Conservation (phyloP, 2,113 vertebrate species). For the Rana temporaria region DNA sequence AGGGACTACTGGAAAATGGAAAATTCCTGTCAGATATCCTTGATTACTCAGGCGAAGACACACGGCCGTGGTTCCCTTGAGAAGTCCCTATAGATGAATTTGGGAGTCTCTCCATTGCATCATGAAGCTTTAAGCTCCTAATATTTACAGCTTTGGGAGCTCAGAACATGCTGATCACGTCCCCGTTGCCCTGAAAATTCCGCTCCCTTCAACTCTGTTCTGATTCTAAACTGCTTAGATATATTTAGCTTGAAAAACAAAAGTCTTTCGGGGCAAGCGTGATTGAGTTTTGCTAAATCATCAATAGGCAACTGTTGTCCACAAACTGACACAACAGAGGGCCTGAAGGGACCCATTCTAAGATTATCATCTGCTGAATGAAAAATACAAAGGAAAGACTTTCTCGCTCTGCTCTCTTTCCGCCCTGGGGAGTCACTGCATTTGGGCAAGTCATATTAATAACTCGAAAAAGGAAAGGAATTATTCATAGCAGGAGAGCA, state of each 20-base stretch:
- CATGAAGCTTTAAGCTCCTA: conserved; percentile 9
- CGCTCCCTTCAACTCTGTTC: background rate
- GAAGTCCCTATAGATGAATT: conserved; percentile 3
- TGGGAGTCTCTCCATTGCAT: conserved; percentile 38
- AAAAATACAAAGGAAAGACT: conserved; percentile 35
- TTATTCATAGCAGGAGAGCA: background rate
- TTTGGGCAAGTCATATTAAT: conserved; percentile 38
- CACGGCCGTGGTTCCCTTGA: conserved; percentile 1
- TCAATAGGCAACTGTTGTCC: conserved; percentile 48
- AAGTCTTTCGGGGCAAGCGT: conserved; percentile 23
- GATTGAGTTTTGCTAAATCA: conserved; percentile 45
- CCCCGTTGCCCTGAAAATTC: conserved; percentile 32
- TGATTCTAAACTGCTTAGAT: conserved; percentile 16
- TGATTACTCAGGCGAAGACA: conserved; percentile 6
- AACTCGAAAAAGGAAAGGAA: conserved; percentile 16
- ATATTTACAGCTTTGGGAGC: conserved; percentile 35
- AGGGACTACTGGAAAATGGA: background rate
- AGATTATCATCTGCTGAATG: conserved; percentile 38
- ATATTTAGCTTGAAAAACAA: conserved; percentile 41
- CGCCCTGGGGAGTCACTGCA: conserved; percentile 28
- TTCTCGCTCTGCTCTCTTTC: conserved; percentile 24
- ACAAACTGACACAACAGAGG: conserved; percentile 34
- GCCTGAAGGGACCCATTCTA: conserved; percentile 5
- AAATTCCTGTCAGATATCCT: background rate
- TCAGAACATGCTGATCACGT: conserved; percentile 8